Base-by-base conservation (phyloP, 2,888 invertebrate genomes). In the Ectemnius lituratus region DNA sequence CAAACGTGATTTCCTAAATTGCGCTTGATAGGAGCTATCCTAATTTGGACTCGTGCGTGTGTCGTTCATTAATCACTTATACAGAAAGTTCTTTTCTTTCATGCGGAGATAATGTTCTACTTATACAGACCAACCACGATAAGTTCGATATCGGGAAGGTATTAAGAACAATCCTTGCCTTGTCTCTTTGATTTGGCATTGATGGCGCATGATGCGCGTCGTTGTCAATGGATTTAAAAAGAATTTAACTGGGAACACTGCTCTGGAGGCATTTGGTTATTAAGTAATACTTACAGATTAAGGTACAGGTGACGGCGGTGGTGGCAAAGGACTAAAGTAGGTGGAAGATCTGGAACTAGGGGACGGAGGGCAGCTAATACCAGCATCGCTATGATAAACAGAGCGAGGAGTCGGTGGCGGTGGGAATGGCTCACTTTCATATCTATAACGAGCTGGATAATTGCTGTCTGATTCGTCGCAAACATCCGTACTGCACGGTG, bases 401-500 rank as follows among this genome's bases (percentile, higher is more conserved):
- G 95, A 95, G 70, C 95, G 91, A 1, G 96, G 95, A 1, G 95
- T 96, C 63, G 94, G 96, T 73, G 94, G 96, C 73, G 94, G 96
- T 80, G 96, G 95, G 91, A 94, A 94, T 18, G 95, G 94, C 79
- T 95, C 95, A 83, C 94, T 94, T 77, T 93, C 93, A 82, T 93
- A 92, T 75, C 94, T 91, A 79, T 92, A 92, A 73, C 93, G 92
- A 56, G 93, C 92, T 13, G 94, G 93, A 84, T 94, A 94, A 88
- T 94, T 94, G 70, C 94, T 94, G 86, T 97, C 97, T 27, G 96
- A 96, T 90, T 97, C 97, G 90, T 97, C 97, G 86, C 97, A 98
- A 80, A 98, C 96, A 84, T 98, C 98, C 47, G 98, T 98, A 81
- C 97, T 97, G 88, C 97, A 98, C 0, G 98, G 98, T 23, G 98